Conservation (phyloP, 2,888 invertebrate genomes). For the Asteroscopus sphinx region DNA sequence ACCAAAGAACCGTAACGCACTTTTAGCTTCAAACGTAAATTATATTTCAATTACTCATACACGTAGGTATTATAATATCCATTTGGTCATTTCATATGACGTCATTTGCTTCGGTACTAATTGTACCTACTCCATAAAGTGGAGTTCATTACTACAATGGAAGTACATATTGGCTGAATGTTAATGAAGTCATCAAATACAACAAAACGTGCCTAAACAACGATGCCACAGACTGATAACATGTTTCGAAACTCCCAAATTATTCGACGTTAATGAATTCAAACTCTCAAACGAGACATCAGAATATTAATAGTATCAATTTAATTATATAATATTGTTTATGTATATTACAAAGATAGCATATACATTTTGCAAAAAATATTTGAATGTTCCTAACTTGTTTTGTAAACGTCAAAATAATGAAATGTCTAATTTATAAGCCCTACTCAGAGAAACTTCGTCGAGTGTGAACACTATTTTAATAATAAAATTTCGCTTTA, state of each 20-base stretch:
- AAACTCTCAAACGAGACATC: constrained; percentile 18
- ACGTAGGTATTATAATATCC: constrained; percentile 10
- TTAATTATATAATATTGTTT: constrained; percentile 17
- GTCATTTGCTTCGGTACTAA: constrained; percentile 10
- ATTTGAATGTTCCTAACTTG: background rate
- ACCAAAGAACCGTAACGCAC: constrained; percentile 30
- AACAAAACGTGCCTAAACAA: constrained; percentile 38
- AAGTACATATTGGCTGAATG: constrained; percentile 26
- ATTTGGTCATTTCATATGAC: constrained; percentile 16
- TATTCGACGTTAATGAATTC: constrained; percentile 30
- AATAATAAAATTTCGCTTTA: too few relatives aligned
- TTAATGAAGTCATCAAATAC: constrained; percentile 47
- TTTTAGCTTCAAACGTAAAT: constrained; percentile 22
- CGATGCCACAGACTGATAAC: constrained; percentile 24
- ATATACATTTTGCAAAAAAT: background rate
- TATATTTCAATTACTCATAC: constrained; percentile 34
- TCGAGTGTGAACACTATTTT: too few relatives aligned
- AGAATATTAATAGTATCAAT: constrained; percentile 2
- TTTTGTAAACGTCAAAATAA: background rate
- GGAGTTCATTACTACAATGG: constrained; percentile 28
- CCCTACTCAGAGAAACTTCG: too few relatives aligned
- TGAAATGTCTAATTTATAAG: background rate
- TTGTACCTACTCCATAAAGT: constrained; percentile 18
- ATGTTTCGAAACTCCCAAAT: constrained; percentile 29
- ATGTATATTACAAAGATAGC: background rate